Evolutionary conservation across 2,113 vertebrate genomes (phyloP).

Genomic region (Hucho hucho): DNA sequence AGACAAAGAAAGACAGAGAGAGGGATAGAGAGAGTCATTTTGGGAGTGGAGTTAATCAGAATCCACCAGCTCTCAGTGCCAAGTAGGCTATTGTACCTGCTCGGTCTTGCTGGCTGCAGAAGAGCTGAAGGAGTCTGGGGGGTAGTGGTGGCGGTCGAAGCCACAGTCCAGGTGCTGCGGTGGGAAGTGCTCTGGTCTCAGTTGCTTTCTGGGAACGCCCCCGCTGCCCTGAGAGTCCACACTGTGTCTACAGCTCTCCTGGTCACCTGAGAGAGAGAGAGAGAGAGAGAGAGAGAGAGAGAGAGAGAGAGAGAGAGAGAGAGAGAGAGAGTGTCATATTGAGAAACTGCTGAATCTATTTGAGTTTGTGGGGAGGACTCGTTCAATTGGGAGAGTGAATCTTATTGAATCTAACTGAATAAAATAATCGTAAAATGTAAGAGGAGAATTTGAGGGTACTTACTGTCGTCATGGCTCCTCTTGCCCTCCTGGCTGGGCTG

Average conservation of each 20-base stretch:
- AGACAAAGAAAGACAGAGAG: no score
- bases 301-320: neutral
- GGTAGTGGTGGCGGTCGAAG: conserved; percentile 84
- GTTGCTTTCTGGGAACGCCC: conserved; percentile 79
- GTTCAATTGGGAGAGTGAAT: no score
- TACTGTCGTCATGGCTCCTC: conserved; percentile 87
- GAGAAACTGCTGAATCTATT: no score
- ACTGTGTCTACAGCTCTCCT: conserved; percentile 86
- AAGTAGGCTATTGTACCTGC: conserved; percentile 70
- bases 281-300: neutral
- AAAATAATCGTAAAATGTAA: no score
- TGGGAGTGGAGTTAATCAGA: no score
- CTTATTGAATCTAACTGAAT: no score
- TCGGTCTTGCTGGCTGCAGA: conserved; percentile 79
- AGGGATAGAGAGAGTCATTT: no score
- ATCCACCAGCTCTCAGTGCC: no score
- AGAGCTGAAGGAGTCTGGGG: conserved; percentile 74
- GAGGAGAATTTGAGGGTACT: conserved; percentile 46
- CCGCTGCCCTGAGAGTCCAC: conserved; percentile 85
- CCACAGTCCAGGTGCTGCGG: conserved; percentile 83
- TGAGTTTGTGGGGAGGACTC: no score
- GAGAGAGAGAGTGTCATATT: neutral
- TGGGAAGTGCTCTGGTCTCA: conserved; percentile 80
- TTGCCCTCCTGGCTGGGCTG: conserved; percentile 78
- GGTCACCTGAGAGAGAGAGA: conserved; percentile 75